Base-by-base conservation (phyloP, 2,113 vertebrate species). In the Takifugu bimaculatus region DNA sequence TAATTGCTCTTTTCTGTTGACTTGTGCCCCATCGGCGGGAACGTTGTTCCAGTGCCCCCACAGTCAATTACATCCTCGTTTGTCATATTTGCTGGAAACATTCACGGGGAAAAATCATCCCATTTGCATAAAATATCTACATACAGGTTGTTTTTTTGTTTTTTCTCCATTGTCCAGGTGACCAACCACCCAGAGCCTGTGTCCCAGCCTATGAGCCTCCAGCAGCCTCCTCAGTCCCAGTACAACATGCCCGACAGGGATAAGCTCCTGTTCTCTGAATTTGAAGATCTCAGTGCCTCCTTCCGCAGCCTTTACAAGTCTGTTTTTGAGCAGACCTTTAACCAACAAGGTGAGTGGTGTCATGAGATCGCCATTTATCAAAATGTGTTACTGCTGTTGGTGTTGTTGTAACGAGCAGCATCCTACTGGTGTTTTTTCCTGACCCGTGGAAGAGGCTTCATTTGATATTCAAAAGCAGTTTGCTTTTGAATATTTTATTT, bases 281-380 rank as follows among this genome's bases (percentile, higher is more conserved):
- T 95, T 82, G 94, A 95, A 93, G 93, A 95, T 94, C 94, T 95
- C 86, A 95, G 94, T 93, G 94, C 94, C 93, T 95, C 94, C 82
- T 95, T 95, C 86, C 92, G 94, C 88, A 95, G 94, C 91, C 92
- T 95, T 89, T 95, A 95, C 86, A 95, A 94, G 88, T 93, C 93
- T 77, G 94, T 95, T 83, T 95, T 95, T 89, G 93, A 94, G 86
- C 94, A 95, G 90, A 93, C 93, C 85, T 93, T 94, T 87, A 94
- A 89, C 91, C 92, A 93, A 80, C 93, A 93, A 93, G 93, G 93
- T 95, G 72, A 92, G 92, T 85, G 53, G 56, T 60, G 57, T 73
- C 65, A 9, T 2, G 15, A 61, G 68, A 1, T 15, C 45, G 7
- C 11, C 35, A 39, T 39, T 39, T 39, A 39, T 39, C 9, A 39